A percentile compares a stretch with the other conserved stretches of the same genome.
Conservation (phyloP, 2,888 invertebrate genomes). For the Perithous albicinctus region DNA sequence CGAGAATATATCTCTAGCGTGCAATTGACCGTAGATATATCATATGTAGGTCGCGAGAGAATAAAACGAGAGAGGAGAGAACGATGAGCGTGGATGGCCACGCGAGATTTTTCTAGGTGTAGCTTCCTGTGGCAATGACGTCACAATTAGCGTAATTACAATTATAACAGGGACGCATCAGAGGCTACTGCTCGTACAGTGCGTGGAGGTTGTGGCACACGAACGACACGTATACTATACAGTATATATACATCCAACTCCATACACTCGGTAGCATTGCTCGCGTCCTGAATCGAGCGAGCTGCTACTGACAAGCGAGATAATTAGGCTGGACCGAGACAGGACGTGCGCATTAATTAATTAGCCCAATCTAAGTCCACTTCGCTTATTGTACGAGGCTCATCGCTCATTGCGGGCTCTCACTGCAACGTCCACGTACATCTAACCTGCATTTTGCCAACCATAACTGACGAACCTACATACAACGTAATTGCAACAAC, state of each 20-base stretch:
- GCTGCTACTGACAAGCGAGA: constrained; percentile 81
- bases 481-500: neutral
- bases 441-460: neutral
- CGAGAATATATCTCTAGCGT: constrained; percentile 23
- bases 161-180: constrained; percentile 79
- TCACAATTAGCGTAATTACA: constrained; percentile 84
- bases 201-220: constrained; percentile 40
- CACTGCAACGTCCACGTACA: constrained; percentile 24
- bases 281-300: constrained; percentile 57
- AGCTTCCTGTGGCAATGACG: constrained; percentile 82
- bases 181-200: constrained; percentile 37
- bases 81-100: constrained; percentile 59
- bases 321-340: constrained; percentile 83
- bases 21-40: constrained; percentile 1
- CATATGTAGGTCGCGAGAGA: constrained; percentile 34
- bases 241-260: neutral
- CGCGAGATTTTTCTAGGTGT: constrained; percentile 81
- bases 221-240: constrained; percentile 2
- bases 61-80: constrained; percentile 50
- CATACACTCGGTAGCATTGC: neutral
- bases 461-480: neutral
- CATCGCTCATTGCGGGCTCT: constrained; percentile 51
- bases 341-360: constrained; percentile 85
- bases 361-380: constrained; percentile 84
- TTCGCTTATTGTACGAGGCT: constrained; percentile 78